A percentile compares a stretch with the other conserved stretches of the same genome.
Evolutionary conservation across 2,888 invertebrate species (phyloP).

Genomic region (Synanthedon myopaeformis): DNA sequence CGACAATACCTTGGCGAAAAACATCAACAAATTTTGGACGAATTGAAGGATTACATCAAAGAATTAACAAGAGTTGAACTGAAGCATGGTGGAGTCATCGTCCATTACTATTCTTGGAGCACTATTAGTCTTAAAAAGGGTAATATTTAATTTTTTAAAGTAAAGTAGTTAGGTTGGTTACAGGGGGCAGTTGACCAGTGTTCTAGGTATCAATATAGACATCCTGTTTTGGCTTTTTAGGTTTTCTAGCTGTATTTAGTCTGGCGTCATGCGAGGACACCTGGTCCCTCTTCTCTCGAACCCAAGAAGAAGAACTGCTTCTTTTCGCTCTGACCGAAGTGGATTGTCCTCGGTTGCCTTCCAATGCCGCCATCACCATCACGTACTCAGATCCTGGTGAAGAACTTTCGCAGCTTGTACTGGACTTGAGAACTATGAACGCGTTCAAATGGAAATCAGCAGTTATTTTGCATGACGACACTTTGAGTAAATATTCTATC

Average conservation of each 20-base stretch:
- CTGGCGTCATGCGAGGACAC: constrained; percentile 81
- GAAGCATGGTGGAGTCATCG: constrained; percentile 76
- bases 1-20: constrained; percentile 74
- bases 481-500: constrained; percentile 70
- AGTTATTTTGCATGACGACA: constrained; percentile 78
- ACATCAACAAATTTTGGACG: constrained; percentile 65
- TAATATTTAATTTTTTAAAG: constrained; percentile 19
- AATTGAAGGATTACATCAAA: constrained; percentile 73
- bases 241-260: constrained; percentile 79
- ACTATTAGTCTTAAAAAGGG: constrained; percentile 78
- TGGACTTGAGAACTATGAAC: constrained; percentile 77
- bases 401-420: constrained; percentile 81
- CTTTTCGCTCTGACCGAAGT: constrained; percentile 82
- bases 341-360: constrained; percentile 82
- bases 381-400: constrained; percentile 77
- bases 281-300: constrained; percentile 76
- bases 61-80: constrained; percentile 74
- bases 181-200: no score
- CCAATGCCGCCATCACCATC: constrained; percentile 75
- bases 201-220: no score
- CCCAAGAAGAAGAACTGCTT: constrained; percentile 74
- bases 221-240: constrained; percentile 35
- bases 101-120: constrained; percentile 77
- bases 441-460: constrained; percentile 80
- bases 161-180: not conserved